Conservation (phyloP, 2,113 vertebrate genomes). For the Cichladusa arquata region DNA sequence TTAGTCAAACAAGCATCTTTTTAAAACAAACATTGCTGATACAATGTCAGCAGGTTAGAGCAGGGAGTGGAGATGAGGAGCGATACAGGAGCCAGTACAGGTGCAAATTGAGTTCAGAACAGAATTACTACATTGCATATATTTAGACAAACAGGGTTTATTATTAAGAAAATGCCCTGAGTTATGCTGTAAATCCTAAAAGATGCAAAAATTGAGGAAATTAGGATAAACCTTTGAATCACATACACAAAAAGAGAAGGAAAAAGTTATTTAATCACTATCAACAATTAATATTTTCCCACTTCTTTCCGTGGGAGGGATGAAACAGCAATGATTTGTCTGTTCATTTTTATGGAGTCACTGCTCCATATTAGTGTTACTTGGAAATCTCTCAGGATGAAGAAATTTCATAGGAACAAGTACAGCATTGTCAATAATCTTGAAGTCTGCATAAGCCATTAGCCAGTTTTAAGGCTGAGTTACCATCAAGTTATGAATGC, state of each 20-base stretch:
- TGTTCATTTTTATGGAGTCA: not conserved
- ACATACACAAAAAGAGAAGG: not conserved
- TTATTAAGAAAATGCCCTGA: not conserved
- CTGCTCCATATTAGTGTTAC: not conserved
- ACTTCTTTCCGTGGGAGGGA: not conserved
- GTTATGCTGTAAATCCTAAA: not conserved
- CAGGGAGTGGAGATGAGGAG: not conserved
- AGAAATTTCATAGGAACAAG: not conserved
- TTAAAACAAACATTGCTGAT: not conserved
- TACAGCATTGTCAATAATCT: not conserved
- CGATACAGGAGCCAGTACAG: not conserved
- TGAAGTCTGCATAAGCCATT: constrained; percentile 20
- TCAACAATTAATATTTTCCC: not conserved
- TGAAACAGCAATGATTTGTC: not conserved
- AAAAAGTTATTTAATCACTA: not conserved
- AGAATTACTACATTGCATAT: not conserved
- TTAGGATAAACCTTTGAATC: not conserved
- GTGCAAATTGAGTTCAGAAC: not conserved
- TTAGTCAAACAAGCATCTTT: not conserved
- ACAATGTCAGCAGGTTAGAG: not conserved
- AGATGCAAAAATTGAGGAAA: not conserved
- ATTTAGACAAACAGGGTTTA: not conserved
- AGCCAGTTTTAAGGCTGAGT: not conserved
- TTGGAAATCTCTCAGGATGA: not conserved
- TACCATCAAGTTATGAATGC: not conserved